phyloP scores from a whole-genome alignment of 2,888 invertebrate species.

The Sclerodermus sp. region DNA sequence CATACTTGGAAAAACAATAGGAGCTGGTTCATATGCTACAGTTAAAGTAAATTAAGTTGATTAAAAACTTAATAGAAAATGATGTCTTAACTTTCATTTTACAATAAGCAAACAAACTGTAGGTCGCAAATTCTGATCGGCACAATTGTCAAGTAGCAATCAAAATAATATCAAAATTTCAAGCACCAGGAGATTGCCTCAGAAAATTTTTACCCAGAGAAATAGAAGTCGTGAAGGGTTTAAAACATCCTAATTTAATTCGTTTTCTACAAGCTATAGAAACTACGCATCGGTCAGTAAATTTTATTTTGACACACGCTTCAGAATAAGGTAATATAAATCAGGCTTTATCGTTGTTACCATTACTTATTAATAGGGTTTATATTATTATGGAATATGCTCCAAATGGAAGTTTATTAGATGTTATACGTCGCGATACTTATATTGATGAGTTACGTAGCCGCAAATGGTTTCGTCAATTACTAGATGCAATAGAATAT shows the following conservation, averaged over 20 bases:
- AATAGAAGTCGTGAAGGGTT: conserved; percentile 79
- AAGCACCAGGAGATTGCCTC: conserved; percentile 78
- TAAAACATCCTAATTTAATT: conserved; percentile 78
- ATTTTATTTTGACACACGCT: too few relatives aligned
- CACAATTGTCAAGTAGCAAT: conserved; percentile 77
- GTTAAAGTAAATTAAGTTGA: conserved; percentile 64
- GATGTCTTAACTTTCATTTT: not conserved
- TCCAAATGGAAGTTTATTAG: conserved; percentile 76
- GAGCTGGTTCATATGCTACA: conserved; percentile 81
- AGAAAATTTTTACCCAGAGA: conserved; percentile 80
- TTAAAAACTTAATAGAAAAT: not conserved
- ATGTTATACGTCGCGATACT: conserved; percentile 73
- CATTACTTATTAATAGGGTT: conserved; percentile 61
- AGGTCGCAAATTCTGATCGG: conserved; percentile 74
- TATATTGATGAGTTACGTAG: conserved; percentile 71
- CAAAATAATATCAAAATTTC: conserved; percentile 82
- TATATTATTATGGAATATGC: conserved; percentile 86
- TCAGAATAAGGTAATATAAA: too few relatives aligned
- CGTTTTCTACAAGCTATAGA: conserved; percentile 82
- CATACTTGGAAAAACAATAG: conserved; percentile 73
- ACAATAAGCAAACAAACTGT: not conserved
- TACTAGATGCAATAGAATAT: conserved; percentile 75
- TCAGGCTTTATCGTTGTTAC: not conserved
- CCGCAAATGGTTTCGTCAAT: conserved; percentile 72
- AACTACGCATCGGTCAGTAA: conserved; percentile 73